phyloP scores from a whole-genome alignment of 2,113 vertebrate species.

The Pteruthius melanotis region DNA sequence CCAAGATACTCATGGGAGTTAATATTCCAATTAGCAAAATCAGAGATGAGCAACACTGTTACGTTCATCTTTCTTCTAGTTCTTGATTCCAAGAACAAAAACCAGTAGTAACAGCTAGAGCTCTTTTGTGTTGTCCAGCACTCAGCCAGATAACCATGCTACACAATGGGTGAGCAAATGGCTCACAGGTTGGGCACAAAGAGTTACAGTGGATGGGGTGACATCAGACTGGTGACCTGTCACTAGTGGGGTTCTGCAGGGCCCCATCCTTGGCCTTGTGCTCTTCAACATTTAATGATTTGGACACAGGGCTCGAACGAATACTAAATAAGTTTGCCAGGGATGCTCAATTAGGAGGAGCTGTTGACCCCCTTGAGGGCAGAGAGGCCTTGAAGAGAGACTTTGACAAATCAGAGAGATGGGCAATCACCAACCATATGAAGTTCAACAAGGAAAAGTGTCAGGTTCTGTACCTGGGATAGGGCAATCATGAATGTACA shows the following conservation, averaged over 20 bases:
- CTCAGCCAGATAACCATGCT: not conserved
- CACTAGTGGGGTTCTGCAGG: not conserved
- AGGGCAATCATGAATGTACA: not conserved
- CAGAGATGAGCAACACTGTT: not conserved
- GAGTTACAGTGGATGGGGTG: not conserved
- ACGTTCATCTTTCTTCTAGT: not conserved
- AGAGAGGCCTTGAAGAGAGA: not conserved
- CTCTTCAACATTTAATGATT: not conserved
- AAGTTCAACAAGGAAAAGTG: not conserved
- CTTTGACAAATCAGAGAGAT: not conserved
- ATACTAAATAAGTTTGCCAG: not conserved
- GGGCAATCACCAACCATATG: not conserved
- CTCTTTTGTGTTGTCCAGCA: not conserved
- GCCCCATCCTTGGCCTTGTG: not conserved
- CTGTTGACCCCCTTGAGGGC: not conserved
- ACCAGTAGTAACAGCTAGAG: not conserved
- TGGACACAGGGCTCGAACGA: fast-evolving
- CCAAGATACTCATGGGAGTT: not conserved
- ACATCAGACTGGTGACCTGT: no score
- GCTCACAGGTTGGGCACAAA: not conserved
- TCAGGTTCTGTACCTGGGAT: fast-evolving
- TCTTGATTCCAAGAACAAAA: not conserved
- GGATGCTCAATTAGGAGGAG: fast-evolving
- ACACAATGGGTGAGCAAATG: fast-evolving
- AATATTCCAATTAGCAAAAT: not conserved